Conservation (phyloP, 2,888 invertebrate genomes). For the Polydrusus tereticollis region DNA sequence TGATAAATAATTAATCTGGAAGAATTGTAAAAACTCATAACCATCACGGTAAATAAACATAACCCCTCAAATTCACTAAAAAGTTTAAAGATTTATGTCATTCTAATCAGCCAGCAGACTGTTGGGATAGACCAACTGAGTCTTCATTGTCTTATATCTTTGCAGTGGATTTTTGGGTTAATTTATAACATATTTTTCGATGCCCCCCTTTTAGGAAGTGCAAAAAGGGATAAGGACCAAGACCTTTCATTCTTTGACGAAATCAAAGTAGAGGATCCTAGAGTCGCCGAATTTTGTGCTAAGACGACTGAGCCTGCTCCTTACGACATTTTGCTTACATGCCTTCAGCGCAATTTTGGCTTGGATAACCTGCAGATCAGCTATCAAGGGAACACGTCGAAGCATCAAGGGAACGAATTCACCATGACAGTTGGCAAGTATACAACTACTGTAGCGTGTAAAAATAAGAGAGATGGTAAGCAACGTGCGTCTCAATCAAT, state of each 20-base stretch:
- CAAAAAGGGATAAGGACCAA: constrained; percentile 66
- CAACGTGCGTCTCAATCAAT: constrained; percentile 96
- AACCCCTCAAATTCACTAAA: too few relatives aligned
- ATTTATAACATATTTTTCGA: constrained; percentile 42
- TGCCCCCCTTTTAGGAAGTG: constrained; percentile 56
- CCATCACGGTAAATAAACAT: too few relatives aligned
- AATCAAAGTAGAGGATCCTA: constrained; percentile 92
- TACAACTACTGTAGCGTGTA: constrained; percentile 89
- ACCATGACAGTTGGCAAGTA: constrained; percentile 88
- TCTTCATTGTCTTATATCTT: not conserved
- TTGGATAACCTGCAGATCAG: constrained; percentile 89
- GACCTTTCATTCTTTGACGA: constrained; percentile 89
- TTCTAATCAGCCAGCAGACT: too few relatives aligned
- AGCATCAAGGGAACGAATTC: constrained; percentile 93
- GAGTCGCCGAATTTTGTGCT: constrained; percentile 95
- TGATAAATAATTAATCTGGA: too few relatives aligned
- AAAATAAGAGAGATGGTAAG: constrained; percentile 96
- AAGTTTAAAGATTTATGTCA: too few relatives aligned
- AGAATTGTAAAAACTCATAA: too few relatives aligned
- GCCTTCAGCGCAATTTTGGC: constrained; percentile 93
- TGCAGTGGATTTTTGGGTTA: not conserved
- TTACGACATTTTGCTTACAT: constrained; percentile 92
- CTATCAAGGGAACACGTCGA: constrained; percentile 84
- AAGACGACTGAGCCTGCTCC: constrained; percentile 97
- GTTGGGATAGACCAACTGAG: too few relatives aligned